Evolutionary conservation across 2,888 invertebrate species (phyloP).

Genomic region (Epinotia demarniana): DNA sequence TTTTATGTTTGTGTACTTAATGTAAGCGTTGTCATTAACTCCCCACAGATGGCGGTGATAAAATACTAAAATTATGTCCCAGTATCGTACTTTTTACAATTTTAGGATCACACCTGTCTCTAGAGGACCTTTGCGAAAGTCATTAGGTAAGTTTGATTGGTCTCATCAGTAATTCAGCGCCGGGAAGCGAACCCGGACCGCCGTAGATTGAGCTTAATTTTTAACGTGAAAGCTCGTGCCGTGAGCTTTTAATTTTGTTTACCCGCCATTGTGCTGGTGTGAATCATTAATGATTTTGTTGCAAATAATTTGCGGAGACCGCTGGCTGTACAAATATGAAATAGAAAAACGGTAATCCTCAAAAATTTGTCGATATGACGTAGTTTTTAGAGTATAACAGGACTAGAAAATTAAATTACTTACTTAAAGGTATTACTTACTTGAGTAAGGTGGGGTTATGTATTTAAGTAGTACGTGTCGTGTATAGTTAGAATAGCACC

Average conservation of each 20-base stretch:
- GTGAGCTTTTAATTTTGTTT: conserved; percentile 36
- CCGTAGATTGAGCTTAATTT: conserved; percentile 40
- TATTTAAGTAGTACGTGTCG: too few relatives aligned
- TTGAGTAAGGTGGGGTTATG: too few relatives aligned
- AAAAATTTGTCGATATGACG: too few relatives aligned
- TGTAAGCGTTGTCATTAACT: too few relatives aligned
- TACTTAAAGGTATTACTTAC: too few relatives aligned
- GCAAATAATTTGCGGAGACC: neutral
- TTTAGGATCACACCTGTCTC: conserved; percentile 13
- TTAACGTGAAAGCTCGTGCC: conserved; percentile 32
- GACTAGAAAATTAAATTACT: too few relatives aligned
- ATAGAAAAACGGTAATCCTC: too few relatives aligned
- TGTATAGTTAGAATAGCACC: too few relatives aligned
- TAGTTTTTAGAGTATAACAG: too few relatives aligned
- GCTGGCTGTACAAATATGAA: neutral
- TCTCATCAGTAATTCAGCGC: conserved; percentile 35
- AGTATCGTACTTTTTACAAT: conserved; percentile 10
- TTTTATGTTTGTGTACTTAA: too few relatives aligned
- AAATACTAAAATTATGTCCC: neutral
- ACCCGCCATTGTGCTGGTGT: conserved; percentile 2
- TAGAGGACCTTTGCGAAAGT: conserved; percentile 20
- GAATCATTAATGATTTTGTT: conserved; percentile 2
- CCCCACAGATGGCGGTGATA: neutral
- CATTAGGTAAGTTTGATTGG: conserved; percentile 45
- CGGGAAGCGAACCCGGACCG: conserved; percentile 34